Percentiles rank a stretch among this genome's conserved stretches.
Conservation (phyloP, 2,113 vertebrate genomes). For the Pteronura brasiliensis region DNA sequence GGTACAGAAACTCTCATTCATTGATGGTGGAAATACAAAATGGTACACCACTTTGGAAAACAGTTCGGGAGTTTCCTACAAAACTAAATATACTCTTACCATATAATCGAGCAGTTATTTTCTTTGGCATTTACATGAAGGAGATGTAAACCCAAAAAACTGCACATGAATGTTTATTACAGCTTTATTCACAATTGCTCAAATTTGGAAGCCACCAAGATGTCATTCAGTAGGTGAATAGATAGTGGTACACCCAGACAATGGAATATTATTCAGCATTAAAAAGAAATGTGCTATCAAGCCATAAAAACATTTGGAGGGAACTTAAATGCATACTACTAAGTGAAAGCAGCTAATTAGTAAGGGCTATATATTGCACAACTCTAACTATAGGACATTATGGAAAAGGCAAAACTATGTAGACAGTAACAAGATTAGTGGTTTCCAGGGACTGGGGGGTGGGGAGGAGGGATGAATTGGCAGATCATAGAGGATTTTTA, state of each 20-base stretch:
- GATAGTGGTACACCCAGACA: background rate
- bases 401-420: background rate
- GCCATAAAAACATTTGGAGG: background rate
- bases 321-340: background rate
- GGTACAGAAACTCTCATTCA: background rate
- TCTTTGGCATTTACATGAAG: background rate
- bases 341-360: background rate
- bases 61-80: background rate
- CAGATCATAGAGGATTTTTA: background rate
- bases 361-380: background rate
- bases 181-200: background rate
- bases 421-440: background rate
- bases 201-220: background rate
- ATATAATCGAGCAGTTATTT: background rate
- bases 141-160: background rate
- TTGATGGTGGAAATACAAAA: background rate
- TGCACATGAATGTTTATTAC: background rate
- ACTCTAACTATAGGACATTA: background rate
- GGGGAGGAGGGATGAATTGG: background rate
- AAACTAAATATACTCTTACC: background rate
- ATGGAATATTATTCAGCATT: background rate
- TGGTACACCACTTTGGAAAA: background rate
- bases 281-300: background rate
- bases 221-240: background rate
- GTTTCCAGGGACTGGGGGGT: background rate